These are phyloP conservation scores for Cheumatopsyche charites DNA, from an alignment of 1,140 invertebrate species.

Conservation along the genomic window DNA sequence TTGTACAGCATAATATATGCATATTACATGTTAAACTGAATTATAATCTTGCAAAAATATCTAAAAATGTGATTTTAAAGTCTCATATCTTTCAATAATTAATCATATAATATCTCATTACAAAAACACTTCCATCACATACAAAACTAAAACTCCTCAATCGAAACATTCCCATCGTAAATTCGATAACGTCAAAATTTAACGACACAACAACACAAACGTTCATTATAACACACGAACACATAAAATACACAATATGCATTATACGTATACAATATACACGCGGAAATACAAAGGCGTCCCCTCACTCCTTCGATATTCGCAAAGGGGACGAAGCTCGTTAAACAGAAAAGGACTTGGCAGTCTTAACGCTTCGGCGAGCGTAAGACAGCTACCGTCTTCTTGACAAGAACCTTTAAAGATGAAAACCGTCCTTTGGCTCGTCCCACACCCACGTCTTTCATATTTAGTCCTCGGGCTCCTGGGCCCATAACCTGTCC, in stretches of 20 bases:
- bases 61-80: too few relatives aligned
- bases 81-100: too few relatives aligned
- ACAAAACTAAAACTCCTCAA: too few relatives aligned
- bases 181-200: too few relatives aligned
- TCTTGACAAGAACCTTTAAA: constrained; percentile 41
- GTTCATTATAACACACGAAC: neutral
- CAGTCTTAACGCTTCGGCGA: constrained; percentile 41
- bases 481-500: neutral
- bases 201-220: too few relatives aligned
- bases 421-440: constrained; percentile 31
- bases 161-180: too few relatives aligned
- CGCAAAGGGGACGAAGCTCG: constrained; percentile 15
- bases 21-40: too few relatives aligned
- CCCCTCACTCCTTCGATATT: too few relatives aligned
- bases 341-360: constrained; percentile 37
- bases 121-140: too few relatives aligned
- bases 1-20: too few relatives aligned
- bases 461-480: constrained; percentile 18
- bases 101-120: too few relatives aligned
- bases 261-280: neutral
- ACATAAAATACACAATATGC: neutral
- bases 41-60: too few relatives aligned
- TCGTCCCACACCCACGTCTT: constrained; percentile 13
- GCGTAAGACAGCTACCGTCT: constrained; percentile 39
- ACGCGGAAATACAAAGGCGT: neutral